phyloP scores from a whole-genome alignment of 2,113 vertebrate species.

The Cygnus buccinator region DNA sequence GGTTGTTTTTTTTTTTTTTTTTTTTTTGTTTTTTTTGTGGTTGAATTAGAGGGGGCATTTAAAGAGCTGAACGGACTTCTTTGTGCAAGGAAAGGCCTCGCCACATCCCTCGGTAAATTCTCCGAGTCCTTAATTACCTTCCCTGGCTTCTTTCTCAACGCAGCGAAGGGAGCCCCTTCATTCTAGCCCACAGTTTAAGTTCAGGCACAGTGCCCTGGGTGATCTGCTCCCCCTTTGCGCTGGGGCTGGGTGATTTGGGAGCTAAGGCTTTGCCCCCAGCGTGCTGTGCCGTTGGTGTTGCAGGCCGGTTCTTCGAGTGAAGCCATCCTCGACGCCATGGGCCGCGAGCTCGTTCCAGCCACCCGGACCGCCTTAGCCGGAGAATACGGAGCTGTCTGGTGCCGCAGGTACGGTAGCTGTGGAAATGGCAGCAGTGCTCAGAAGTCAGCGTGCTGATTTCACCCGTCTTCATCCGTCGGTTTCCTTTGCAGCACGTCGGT shows the following conservation, averaged over 20 bases:
- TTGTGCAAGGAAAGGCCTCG: not conserved
- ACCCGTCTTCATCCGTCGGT: not conserved
- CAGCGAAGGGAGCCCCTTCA: not conserved
- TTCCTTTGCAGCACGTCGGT: not conserved
- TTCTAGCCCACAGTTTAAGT: not conserved
- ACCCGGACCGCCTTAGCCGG: conserved; percentile 76
- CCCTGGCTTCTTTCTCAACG: not conserved
- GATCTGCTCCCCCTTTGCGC: fast-evolving
- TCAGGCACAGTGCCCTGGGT: not conserved
- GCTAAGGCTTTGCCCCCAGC: fast-evolving
- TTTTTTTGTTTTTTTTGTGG: not conserved
- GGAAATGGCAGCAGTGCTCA: not conserved
- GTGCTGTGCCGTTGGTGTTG: not conserved
- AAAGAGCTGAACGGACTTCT: not conserved
- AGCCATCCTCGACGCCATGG: conserved; percentile 88
- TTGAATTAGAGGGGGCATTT: not conserved
- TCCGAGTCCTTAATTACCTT: not conserved
- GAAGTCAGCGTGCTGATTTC: not conserved
- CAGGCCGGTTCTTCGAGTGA: conserved; percentile 91
- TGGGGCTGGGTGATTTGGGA: fast-evolving
- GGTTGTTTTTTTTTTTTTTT: not conserved
- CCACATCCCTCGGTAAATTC: not conserved
- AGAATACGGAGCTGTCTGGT: conserved; percentile 72
- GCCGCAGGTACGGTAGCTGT: conserved; percentile 68
- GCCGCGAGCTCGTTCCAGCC: conserved; percentile 88